phyloP scores from a whole-genome alignment of 2,113 vertebrate species.

The Salminus brasiliensis region DNA sequence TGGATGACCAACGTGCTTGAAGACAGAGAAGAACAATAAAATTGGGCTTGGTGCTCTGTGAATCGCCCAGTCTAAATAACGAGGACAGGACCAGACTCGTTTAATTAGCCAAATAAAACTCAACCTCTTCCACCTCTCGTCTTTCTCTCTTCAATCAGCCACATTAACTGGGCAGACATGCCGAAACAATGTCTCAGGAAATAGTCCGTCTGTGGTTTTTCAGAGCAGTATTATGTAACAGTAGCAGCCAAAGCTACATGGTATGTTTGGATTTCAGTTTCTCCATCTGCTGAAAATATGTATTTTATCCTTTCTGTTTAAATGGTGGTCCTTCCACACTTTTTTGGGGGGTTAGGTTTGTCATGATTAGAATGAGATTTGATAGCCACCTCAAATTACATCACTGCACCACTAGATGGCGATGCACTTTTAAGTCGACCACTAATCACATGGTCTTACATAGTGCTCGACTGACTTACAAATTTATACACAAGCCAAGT shows the following conservation, averaged over 20 bases:
- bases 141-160: constrained; percentile 53
- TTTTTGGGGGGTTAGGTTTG: constrained; percentile 21
- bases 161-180: constrained; percentile 60
- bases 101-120: constrained; percentile 66
- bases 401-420: constrained; percentile 56
- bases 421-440: constrained; percentile 21
- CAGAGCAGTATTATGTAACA: constrained; percentile 49
- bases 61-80: constrained; percentile 48
- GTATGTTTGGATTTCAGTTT: constrained; percentile 48
- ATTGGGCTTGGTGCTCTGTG: constrained; percentile 56
- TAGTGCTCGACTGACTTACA: neutral
- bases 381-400: neutral
- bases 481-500: neutral
- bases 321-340: constrained; percentile 34
- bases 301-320: constrained; percentile 20
- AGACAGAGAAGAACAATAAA: constrained; percentile 19
- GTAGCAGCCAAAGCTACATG: constrained; percentile 53
- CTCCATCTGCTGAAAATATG: constrained; percentile 32
- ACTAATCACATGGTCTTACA: neutral
- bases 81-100: constrained; percentile 51
- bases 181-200: constrained; percentile 62
- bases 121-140: constrained; percentile 5
- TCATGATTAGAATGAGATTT: neutral
- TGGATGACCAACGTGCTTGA: neutral
- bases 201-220: constrained; percentile 65